A percentile compares a stretch with the other conserved stretches of the same genome.
These are phyloP conservation scores for Acrocephalus scirpaceus DNA, from an alignment of 2,797 vertebrate genomes.

Conservation along the genomic window DNA sequence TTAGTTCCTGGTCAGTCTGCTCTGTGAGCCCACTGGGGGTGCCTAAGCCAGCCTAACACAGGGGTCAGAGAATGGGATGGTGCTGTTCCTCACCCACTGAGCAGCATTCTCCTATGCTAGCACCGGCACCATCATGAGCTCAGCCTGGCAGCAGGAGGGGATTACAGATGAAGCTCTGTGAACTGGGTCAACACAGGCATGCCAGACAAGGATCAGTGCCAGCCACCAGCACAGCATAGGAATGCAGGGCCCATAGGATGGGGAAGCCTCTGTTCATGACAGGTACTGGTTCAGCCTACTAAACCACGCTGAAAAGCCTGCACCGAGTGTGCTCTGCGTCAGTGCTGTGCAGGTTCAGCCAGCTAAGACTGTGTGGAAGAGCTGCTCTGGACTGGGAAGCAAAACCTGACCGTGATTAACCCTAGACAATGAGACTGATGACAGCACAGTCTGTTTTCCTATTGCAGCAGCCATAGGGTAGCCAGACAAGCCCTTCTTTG, in stretches of 20 bases:
- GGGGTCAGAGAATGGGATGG: neutral
- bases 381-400: neutral
- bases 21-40: fast-evolving
- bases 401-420: neutral
- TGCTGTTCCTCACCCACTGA: neutral
- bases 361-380: fast-evolving
- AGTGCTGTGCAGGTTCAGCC: fast-evolving
- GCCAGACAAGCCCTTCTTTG: neutral
- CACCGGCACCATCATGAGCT: fast-evolving
- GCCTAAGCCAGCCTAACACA: neutral
- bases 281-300: neutral
- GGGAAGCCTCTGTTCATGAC: neutral
- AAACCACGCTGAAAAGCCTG: fast-evolving
- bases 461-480: neutral
- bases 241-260: neutral
- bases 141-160: neutral
- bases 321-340: fast-evolving
- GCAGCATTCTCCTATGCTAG: neutral
- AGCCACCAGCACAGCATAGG: fast-evolving
- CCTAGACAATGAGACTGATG: neutral
- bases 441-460: neutral
- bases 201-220: neutral
- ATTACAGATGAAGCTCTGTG: neutral
- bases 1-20: neutral
- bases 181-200: neutral